A percentile compares a stretch with the other conserved stretches of the same genome.
Conservation (phyloP, 2,797 vertebrate genomes). For the Chelon auratus region DNA sequence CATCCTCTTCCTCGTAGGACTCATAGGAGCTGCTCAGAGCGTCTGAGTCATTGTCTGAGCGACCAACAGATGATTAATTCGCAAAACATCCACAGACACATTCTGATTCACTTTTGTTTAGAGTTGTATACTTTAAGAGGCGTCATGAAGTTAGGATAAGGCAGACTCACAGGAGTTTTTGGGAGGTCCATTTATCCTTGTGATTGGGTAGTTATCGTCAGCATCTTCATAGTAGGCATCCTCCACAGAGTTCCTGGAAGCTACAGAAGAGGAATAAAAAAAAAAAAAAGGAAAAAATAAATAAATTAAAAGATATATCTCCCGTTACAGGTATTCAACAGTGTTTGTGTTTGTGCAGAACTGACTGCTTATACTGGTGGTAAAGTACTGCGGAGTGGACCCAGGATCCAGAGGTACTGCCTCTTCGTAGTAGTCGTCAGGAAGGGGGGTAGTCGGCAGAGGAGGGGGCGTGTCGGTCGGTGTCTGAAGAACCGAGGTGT, state of each 20-base stretch:
- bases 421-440: slow-evolving; percentile 98
- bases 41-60: slow-evolving; percentile 96
- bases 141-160: not conserved
- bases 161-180: slow-evolving; percentile 92
- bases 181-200: slow-evolving; percentile 90
- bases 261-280: slow-evolving; percentile 32
- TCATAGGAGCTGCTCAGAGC: slow-evolving; percentile 98
- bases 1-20: slow-evolving; percentile 97
- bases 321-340: not conserved
- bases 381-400: slow-evolving; percentile 93
- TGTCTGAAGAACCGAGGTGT: slow-evolving; percentile 75
- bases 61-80: slow-evolving; percentile 19
- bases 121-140: not conserved
- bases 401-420: slow-evolving; percentile 93
- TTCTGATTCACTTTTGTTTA: not conserved
- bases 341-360: slow-evolving; percentile 29
- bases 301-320: not conserved
- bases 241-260: slow-evolving; percentile 88
- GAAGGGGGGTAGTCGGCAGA: slow-evolving; percentile 90
- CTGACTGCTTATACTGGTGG: slow-evolving; percentile 83
- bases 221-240: slow-evolving; percentile 98
- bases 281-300: not conserved
- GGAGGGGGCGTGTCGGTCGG: slow-evolving; percentile 90
- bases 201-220: slow-evolving; percentile 93
- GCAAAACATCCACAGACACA: slow-evolving; percentile 7